Base-by-base conservation (phyloP, 1,140 invertebrate species). In the Macrostomum lignano region DNA sequence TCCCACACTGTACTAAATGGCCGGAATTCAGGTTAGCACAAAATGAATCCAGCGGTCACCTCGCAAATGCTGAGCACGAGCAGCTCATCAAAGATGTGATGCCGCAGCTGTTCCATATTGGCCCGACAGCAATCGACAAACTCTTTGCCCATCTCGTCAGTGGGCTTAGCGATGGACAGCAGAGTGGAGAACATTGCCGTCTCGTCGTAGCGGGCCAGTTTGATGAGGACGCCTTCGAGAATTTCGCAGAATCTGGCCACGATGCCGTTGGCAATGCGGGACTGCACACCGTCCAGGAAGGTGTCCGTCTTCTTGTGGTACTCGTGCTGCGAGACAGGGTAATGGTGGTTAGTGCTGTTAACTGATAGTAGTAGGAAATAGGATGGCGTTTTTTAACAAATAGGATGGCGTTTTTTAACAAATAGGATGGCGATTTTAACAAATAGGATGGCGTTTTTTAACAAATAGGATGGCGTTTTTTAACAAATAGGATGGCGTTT, bases 11-110 rank as follows among this genome's bases (percentile, higher is more conserved):
- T n/a, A n/a, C n/a, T n/a, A n/a, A n/a, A n/a, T n/a, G n/a, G n/a
- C n/a, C n/a, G 14, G 17, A 13, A 10, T 7, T 31, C 24, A 31
- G 19, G n/a, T 31, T 2, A 31, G 14, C 20, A 9, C n/a, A 20
- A 21, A 38, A 36, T 31, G 17, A 11, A 30, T 14, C n/a, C 32
- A 20, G 11, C 30, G 38, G 39, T 49, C 57, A 74, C 73, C 66
- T 96, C 86, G 60, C 93, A 91, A 44, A 94, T 72, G 49, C 73
- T 81, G 14, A 94, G 63, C 38, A 91, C 86, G 78, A 84, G 96
- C 10, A 96, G 64, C 61, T 96, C 88, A 57, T 98, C 88, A 42
- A 63, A 68, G 35, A 96, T 75, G 65, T 93, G 91, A 43, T 86
- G 81, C 46, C 82, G 67, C 40, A 96, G 74, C 64, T 86, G 79